phyloP scores from a whole-genome alignment of 2,888 invertebrate genomes.

The Eupithecia centaureata region DNA sequence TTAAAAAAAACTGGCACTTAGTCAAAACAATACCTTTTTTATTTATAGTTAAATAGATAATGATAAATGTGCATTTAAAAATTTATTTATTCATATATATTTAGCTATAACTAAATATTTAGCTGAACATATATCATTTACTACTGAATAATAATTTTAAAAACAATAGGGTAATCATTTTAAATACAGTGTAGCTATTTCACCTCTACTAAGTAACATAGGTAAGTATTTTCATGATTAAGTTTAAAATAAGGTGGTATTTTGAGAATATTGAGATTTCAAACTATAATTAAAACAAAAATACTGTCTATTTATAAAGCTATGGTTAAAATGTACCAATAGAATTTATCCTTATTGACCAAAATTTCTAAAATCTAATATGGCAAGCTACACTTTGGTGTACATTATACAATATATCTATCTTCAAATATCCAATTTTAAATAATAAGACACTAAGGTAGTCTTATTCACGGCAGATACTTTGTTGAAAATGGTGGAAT shows the following conservation, averaged over 20 bases:
- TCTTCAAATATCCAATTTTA: constrained; percentile 24
- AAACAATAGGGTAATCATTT: not conserved
- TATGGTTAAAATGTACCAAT: constrained; percentile 5
- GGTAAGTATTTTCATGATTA: not conserved
- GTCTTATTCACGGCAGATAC: not conserved
- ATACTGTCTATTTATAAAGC: not conserved
- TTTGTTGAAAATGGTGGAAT: not conserved
- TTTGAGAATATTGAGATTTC: not conserved
- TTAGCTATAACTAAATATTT: not conserved
- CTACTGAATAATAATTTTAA: not conserved
- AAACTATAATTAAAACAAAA: not conserved
- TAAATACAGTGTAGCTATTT: constrained; percentile 6
- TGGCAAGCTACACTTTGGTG: constrained; percentile 83
- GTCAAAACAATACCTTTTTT: constrained; percentile 38
- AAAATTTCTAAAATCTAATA: constrained; percentile 71
- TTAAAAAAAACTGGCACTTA: constrained; percentile 60
- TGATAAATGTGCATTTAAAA: constrained; percentile 1
- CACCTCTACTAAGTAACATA: constrained; percentile 6
- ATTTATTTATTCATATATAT: not conserved
- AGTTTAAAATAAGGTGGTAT: not conserved
- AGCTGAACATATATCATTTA: too few relatives aligned
- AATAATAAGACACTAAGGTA: not conserved
- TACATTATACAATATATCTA: constrained; percentile 55
- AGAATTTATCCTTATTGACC: constrained; percentile 52
- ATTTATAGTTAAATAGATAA: constrained; percentile 18